A percentile compares a stretch with the other conserved stretches of the same genome.
phyloP scores from a whole-genome alignment of 2,888 invertebrate genomes.

The Dryomyza anilis region DNA sequence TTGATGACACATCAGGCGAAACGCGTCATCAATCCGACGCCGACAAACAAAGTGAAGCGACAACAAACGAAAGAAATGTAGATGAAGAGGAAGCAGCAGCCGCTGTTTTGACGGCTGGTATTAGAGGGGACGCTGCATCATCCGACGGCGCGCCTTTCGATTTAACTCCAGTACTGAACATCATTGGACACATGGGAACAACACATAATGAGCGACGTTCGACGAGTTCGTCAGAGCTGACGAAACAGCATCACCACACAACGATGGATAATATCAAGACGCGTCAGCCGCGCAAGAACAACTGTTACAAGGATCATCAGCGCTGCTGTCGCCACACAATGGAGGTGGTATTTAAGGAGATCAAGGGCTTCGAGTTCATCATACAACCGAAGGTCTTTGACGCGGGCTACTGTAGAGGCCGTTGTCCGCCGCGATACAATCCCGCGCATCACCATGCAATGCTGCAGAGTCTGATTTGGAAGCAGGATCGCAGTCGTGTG shows the following conservation, averaged over 20 bases:
- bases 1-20: conserved; percentile 43
- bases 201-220: conserved; percentile 46
- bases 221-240: conserved; percentile 15
- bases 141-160: conserved; percentile 38
- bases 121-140: too few species aligned
- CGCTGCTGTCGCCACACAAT: conserved; percentile 71
- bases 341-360: conserved; percentile 70
- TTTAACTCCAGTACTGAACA: conserved; percentile 54
- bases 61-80: too few species aligned
- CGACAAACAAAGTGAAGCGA: background rate
- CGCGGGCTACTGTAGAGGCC: conserved; percentile 73
- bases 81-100: background rate
- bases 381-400: conserved; percentile 73
- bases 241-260: conserved; percentile 28
- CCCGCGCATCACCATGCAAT: conserved; percentile 75
- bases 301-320: conserved; percentile 65
- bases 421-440: conserved; percentile 72
- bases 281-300: conserved; percentile 43
- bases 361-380: conserved; percentile 70
- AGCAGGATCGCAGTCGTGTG: conserved; percentile 64
- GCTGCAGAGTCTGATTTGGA: conserved; percentile 71
- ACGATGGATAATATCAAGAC: background rate
- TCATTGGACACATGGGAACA: conserved; percentile 49
- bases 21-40: background rate
- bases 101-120: too few species aligned